phyloP scores from a whole-genome alignment of 1,140 invertebrate species.

The Goniozus legneri region DNA sequence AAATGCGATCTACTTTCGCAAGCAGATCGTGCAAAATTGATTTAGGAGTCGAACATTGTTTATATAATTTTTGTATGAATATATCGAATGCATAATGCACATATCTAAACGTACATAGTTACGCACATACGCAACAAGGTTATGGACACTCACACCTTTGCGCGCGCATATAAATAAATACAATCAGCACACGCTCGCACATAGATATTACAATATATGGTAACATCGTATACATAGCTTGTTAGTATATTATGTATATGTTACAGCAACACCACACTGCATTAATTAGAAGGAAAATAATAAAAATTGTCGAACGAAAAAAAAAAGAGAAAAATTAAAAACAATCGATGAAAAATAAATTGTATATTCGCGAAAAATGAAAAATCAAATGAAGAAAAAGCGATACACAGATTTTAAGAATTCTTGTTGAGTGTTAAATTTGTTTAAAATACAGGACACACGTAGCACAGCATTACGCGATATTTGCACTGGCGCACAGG shows the following conservation, averaged over 20 bases:
- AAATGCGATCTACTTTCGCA: too few species aligned
- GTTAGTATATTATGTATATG: conserved; percentile 18
- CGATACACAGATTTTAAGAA: not conserved
- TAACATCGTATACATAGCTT: not conserved
- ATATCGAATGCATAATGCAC: conserved; percentile 5
- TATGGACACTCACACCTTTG: conserved; percentile 3
- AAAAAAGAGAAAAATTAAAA: conserved; percentile 8
- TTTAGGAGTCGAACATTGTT: too few species aligned
- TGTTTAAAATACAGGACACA: not conserved
- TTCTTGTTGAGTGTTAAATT: not conserved
- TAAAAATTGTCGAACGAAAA: conserved; percentile 9
- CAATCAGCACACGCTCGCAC: conserved; percentile 19
- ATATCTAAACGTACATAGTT: conserved; percentile 25
- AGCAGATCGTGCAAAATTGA: too few species aligned
- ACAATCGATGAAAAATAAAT: conserved; percentile 39
- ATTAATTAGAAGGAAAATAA: conserved; percentile 27
- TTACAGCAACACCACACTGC: conserved; percentile 49
- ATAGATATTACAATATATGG: conserved; percentile 19
- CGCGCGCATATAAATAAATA: conserved; percentile 26
- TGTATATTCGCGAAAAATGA: not conserved
- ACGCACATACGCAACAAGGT: conserved; percentile 24
- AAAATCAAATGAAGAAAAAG: conserved; percentile 15
- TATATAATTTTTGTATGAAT: too few species aligned
- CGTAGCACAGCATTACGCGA: not conserved
- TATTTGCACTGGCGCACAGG: not conserved